Conservation (phyloP, 2,888 invertebrate genomes). For the Globia sparganii region DNA sequence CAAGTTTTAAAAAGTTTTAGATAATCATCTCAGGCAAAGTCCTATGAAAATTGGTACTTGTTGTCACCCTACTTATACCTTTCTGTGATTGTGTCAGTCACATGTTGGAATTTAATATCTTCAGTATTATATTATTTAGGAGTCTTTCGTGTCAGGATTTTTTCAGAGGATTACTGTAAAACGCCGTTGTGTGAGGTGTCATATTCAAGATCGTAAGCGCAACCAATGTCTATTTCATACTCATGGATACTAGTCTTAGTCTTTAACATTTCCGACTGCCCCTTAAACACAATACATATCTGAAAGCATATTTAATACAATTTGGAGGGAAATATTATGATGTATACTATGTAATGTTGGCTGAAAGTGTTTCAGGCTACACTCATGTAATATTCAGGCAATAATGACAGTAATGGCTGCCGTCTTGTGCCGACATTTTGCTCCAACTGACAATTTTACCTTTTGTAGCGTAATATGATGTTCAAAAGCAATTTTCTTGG, state of each 20-base stretch:
- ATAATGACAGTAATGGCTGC: constrained; percentile 52
- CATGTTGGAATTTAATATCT: background rate
- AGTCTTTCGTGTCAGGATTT: background rate
- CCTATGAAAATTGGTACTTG: background rate
- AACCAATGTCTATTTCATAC: background rate
- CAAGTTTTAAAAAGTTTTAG: no score
- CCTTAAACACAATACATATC: constrained; percentile 44
- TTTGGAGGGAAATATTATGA: constrained; percentile 67
- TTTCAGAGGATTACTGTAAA: background rate
- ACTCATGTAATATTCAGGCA: constrained; percentile 63
- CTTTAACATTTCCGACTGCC: constrained; percentile 6
- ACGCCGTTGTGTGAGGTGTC: background rate
- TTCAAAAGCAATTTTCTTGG: constrained; percentile 40
- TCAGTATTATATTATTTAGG: no score
- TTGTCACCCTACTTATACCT: background rate
- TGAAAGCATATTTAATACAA: constrained; percentile 31
- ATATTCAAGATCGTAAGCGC: background rate
- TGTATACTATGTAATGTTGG: constrained; percentile 62
- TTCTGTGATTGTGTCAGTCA: background rate
- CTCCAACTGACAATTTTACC: constrained; percentile 63
- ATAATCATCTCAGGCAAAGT: no score
- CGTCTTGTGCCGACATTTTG: constrained; percentile 60
- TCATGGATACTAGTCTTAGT: background rate
- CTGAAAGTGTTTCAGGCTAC: constrained; percentile 50
- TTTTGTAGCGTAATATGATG: constrained; percentile 50